These are phyloP conservation scores for Eubasilissa regina DNA, from an alignment of 1,140 invertebrate species.

Conservation along the genomic window DNA sequence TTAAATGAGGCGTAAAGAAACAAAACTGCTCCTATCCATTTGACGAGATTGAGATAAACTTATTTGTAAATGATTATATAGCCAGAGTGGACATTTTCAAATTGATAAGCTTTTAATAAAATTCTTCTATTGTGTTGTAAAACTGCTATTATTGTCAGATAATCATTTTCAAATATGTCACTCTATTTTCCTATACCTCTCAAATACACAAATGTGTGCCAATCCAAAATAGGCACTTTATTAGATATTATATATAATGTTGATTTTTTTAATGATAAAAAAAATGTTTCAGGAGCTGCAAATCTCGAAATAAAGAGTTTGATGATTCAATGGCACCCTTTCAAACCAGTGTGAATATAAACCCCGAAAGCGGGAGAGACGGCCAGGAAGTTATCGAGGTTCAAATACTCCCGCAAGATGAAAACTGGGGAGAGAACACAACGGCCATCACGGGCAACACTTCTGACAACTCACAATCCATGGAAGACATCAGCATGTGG, in stretches of 20 bases:
- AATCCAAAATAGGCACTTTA: not conserved
- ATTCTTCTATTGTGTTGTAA: no score
- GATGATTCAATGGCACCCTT: constrained; percentile 80
- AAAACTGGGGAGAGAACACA: constrained; percentile 98
- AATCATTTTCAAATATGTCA: no score
- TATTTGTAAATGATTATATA: no score
- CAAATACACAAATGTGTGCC: not conserved
- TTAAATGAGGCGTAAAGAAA: no score
- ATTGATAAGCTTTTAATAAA: no score
- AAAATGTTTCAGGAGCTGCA: constrained; percentile 66
- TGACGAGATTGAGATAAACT: no score
- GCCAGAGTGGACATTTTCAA: no score
- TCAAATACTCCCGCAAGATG: constrained; percentile 94
- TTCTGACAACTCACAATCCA: constrained; percentile 93
- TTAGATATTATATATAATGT: constrained; percentile 14
- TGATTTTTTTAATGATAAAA: not conserved
- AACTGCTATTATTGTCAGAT: no score
- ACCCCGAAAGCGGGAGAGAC: constrained; percentile 77
- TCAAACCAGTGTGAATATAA: constrained; percentile 85
- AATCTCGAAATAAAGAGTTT: constrained; percentile 67
- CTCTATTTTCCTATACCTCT: no score
- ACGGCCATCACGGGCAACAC: constrained; percentile 97
- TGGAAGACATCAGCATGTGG: constrained; percentile 91
- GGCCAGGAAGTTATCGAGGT: constrained; percentile 92
- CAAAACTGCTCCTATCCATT: no score